Conservation (phyloP, 2,888 invertebrate species). For the Lithophane leautieri region DNA sequence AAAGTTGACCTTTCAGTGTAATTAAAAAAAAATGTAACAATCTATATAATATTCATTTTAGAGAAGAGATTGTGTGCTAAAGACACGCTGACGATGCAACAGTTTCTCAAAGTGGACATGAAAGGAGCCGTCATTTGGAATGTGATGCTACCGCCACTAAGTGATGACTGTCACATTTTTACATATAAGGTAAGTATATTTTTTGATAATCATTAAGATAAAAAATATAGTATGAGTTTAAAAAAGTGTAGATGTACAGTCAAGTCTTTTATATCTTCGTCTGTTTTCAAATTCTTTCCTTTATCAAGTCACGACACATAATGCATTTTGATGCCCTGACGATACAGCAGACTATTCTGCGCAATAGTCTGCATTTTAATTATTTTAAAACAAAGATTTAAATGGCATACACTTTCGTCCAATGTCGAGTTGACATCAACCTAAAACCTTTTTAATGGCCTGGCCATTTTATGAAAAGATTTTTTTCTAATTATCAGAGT, state of each 20-base stretch:
- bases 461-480: neutral
- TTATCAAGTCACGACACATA: neutral
- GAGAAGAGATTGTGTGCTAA: constrained; percentile 33
- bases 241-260: neutral
- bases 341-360: neutral
- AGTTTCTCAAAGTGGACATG: constrained; percentile 84
- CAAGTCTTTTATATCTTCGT: neutral
- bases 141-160: constrained; percentile 89
- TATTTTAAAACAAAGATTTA: neutral
- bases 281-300: neutral
- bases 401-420: neutral
- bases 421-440: neutral
- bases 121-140: constrained; percentile 87
- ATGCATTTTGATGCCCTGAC: neutral
- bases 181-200: constrained; percentile 90
- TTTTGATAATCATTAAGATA: neutral
- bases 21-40: neutral
- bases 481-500: neutral
- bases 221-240: neutral
- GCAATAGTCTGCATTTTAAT: neutral
- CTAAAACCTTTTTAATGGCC: neutral
- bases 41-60: constrained; percentile 29
- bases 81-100: constrained; percentile 76
- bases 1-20: too few species aligned
- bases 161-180: constrained; percentile 85